phyloP scores from a whole-genome alignment of 2,113 vertebrate species.

The sheep (Ovis aries) region DNA sequence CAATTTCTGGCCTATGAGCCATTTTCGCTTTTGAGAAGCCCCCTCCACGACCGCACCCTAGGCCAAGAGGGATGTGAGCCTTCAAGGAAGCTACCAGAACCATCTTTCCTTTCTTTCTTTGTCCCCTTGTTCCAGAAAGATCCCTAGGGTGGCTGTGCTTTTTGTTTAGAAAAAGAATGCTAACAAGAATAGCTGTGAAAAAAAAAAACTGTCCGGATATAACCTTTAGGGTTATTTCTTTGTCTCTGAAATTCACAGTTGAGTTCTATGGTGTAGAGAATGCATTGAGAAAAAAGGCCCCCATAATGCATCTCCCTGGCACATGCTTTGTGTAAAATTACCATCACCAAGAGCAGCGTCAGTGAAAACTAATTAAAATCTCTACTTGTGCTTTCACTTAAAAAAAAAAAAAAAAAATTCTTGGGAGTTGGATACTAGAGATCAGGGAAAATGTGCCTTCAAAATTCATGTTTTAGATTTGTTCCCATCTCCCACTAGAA shows the following conservation, averaged over 20 bases:
- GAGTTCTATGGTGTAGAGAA: not conserved
- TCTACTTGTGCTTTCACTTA: not conserved
- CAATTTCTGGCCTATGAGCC: not conserved
- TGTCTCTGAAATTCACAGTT: not conserved
- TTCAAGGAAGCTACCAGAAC: not conserved
- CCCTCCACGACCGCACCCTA: not conserved
- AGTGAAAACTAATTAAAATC: slow-evolving; percentile 27
- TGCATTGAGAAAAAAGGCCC: not conserved
- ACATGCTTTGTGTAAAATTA: not conserved
- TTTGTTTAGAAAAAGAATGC: slow-evolving; percentile 24
- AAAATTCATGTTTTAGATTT: slow-evolving; percentile 28
- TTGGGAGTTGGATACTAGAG: not conserved
- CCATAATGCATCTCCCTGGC: not conserved
- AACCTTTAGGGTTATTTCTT: not conserved
- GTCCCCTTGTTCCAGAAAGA: not conserved
- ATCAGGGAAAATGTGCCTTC: not conserved
- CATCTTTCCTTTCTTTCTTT: not conserved
- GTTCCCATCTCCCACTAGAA: not conserved
- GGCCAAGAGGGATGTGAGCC: too few relatives aligned
- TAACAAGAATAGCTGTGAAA: not conserved
- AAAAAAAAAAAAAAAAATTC: not conserved
- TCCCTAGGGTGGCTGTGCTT: not conserved
- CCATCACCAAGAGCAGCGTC: not conserved
- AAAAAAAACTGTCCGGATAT: not conserved
- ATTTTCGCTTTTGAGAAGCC: not conserved